Conservation (phyloP, 2,113 vertebrate genomes). For the Paramormyrops kingsleyae region DNA sequence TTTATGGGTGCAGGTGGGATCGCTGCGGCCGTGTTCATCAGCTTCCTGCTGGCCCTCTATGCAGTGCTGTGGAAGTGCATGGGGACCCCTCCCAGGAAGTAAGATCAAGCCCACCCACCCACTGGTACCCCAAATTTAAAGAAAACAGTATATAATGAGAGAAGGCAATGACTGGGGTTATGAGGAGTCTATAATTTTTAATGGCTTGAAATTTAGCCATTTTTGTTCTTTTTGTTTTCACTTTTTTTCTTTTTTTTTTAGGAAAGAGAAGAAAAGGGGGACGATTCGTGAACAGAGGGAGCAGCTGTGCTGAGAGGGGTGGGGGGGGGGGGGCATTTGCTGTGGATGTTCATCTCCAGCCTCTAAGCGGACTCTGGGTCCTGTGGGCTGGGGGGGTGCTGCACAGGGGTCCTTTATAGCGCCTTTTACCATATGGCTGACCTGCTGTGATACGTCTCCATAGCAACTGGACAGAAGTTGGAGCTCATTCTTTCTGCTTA, state of each 20-base stretch:
- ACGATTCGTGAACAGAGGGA: not conserved
- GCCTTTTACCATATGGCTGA: not conserved
- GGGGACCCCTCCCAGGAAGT: slow-evolving; percentile 24
- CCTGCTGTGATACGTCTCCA: not conserved
- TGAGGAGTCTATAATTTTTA: not conserved
- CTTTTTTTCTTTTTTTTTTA: not conserved
- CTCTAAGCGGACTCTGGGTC: not conserved
- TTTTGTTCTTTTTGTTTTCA: not conserved
- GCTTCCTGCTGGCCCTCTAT: slow-evolving; percentile 34
- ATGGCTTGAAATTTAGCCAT: not conserved
- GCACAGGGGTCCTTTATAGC: not conserved
- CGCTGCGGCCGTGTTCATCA: slow-evolving; percentile 34
- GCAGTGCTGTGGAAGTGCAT: slow-evolving; percentile 38
- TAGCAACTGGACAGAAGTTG: not conserved
- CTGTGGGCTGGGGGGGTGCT: not conserved
- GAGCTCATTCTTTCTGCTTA: not conserved
- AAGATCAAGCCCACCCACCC: not conserved
- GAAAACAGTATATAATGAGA: not conserved
- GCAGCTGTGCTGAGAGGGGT: not conserved
- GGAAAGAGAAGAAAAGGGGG: slow-evolving; percentile 6
- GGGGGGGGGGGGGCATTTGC: not conserved
- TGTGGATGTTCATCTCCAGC: not conserved
- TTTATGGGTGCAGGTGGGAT: slow-evolving; percentile 19
- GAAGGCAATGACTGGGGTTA: not conserved
- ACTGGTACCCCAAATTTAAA: not conserved